Base-by-base conservation (phyloP, 2,888 invertebrate genomes). In the Apoda limacodes region DNA sequence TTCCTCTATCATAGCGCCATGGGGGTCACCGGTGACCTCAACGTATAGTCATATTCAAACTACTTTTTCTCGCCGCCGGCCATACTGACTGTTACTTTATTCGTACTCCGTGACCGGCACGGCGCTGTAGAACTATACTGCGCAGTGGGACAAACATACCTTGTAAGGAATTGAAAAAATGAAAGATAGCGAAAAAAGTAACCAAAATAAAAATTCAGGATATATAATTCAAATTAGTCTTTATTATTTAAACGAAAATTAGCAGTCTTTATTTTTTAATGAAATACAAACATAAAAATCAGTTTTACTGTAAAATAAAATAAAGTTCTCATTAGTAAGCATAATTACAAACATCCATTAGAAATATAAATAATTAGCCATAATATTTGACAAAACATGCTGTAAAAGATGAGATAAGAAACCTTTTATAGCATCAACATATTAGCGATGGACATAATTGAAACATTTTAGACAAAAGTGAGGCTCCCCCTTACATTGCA, bases 1-100 rank as follows among this genome's bases (percentile, higher is more conserved):
- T 39, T 36, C 41, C 39, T 37, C 39, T 34, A 39, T 37, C 37
- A 39, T 39, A 35, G 41, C 42, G 45, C 43, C 48, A 39, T 44
- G 48, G 43, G 42, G 44, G 44, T 36, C 43, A 45, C 45, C 44
- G 42, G 46, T 48, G 46, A 43, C 42, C 46, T 46, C 45, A 43
- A 41, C 37, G 39, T 40, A 43, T 42, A 45, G 42, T 40, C 45
- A 44, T 42, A 42, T 45, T 45, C 42, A 40, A 42, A 39, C 35
- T 39, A 39, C 39, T 39, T 42, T 42, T 42, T 39, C 33, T 37
- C 36, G 39, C 37, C 39, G 42, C 38, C 42, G 39, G 40, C 38
- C 45, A 40, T 34, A 38, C 40, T 38, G 36, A 42, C 39, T 40
- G 40, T 40, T 43, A 37, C 39, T 41, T 43, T 41, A 39, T 39